Conservation (phyloP, 2,888 invertebrate species). For the Gandaritis pyraliata region DNA sequence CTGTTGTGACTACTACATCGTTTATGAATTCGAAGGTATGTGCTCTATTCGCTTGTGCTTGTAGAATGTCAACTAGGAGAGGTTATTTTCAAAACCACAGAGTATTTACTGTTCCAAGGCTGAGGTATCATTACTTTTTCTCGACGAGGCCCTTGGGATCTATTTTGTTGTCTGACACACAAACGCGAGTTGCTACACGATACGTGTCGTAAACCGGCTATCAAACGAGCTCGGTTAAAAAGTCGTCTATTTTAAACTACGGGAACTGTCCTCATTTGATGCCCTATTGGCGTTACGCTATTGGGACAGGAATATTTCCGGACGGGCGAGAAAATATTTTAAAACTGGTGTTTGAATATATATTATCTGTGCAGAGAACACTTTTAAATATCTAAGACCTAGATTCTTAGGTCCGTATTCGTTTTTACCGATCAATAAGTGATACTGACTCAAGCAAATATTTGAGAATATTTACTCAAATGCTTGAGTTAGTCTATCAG, state of each 20-base stretch:
- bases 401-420: too few relatives aligned
- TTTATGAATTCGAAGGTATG: too few relatives aligned
- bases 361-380: too few relatives aligned
- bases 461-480: too few relatives aligned
- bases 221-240: constrained; percentile 29
- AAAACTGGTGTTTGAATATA: not conserved
- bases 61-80: too few relatives aligned
- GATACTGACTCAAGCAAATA: too few relatives aligned
- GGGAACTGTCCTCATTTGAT: constrained; percentile 29
- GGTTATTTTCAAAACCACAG: not conserved
- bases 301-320: constrained; percentile 22
- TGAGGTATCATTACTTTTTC: not conserved
- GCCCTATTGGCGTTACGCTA: constrained; percentile 24
- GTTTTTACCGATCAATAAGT: too few relatives aligned
- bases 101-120: constrained; percentile 9
- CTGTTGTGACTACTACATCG: too few relatives aligned
- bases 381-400: too few relatives aligned
- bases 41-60: too few relatives aligned
- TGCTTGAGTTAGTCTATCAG: too few relatives aligned
- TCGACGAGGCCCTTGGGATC: constrained; percentile 19
- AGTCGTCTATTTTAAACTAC: constrained; percentile 30
- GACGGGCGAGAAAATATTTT: constrained; percentile 7
- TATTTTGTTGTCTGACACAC: constrained; percentile 37
- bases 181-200: constrained; percentile 23
- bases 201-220: constrained; percentile 35